Base-by-base conservation (phyloP, 2,888 invertebrate species). In the Myopa testacea region DNA sequence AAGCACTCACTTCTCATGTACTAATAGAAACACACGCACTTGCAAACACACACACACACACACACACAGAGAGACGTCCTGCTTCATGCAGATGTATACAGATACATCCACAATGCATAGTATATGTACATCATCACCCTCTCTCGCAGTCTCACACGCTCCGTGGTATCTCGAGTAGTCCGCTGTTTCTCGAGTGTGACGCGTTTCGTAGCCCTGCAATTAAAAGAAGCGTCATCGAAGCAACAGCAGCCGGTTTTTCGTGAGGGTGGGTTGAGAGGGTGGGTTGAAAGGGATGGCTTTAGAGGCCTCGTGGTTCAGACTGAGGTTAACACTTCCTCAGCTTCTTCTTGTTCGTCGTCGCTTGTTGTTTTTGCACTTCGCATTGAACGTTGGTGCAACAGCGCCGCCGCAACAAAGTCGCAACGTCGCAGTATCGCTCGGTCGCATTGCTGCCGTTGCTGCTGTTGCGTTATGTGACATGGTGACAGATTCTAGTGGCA, bases 401-500 rank as follows among this genome's bases (percentile, higher is more conserved):
- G 62, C 62, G 10, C 34, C 7, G 16, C n/a, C 16, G 26, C n/a
- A 7, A 14, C 60, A 26, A 26, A 26, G 26, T 26, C 26, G 26
- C 26, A 26, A 26, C 26, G 26, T 26, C 26, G 26, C 26, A 26
- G 26, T 60, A 2, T 8, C 16, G 60, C 60, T 16, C 60, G 26
- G 62, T 62, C 62, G 26, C 26, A 19, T 10, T 34, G 34, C 26
- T 26, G 62, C 8, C 65, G 37, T 34, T 34, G 34, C 38, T 45
- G 16, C 65, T 65, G 10, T 37, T 14, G 14, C 38, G 37, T 65
- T 37, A 1, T 34, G 12, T 38, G 65, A 65, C 62, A 63, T 65
- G 65, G 14, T 65, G 65, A 65, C 37, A 65, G 65, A 65, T 16
- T 65, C 65, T 65, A 65, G 65, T 65, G 65, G 38, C 65, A 37